A percentile compares a stretch with the other conserved stretches of the same genome.
phyloP scores from a whole-genome alignment of 2,888 invertebrate genomes.

The Stramonita haemastoma region DNA sequence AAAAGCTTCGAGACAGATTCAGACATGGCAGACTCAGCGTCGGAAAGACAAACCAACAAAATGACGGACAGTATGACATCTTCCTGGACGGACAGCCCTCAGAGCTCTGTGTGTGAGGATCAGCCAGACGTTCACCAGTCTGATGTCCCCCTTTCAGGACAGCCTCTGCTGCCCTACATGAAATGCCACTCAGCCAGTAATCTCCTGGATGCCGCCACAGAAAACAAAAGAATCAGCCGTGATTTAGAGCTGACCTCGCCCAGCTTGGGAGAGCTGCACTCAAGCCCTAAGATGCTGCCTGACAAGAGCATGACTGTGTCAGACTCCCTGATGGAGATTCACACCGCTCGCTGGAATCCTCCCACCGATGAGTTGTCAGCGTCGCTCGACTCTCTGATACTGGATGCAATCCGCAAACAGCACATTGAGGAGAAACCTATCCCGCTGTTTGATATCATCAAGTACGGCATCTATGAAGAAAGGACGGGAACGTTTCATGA shows the following conservation, averaged over 20 bases:
- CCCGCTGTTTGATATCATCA: slow-evolving; percentile 64
- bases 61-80: slow-evolving; percentile 24
- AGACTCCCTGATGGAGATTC: slow-evolving; percentile 36
- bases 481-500: slow-evolving; percentile 87
- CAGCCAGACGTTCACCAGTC: neutral
- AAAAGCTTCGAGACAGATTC: neutral
- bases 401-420: slow-evolving; percentile 56
- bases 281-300: neutral
- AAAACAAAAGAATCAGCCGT: slow-evolving; percentile 34
- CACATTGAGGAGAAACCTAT: slow-evolving; percentile 55
- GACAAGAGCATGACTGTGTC: slow-evolving; percentile 2
- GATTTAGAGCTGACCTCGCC: slow-evolving; percentile 34
- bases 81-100: slow-evolving; percentile 23
- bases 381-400: slow-evolving; percentile 64
- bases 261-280: slow-evolving; percentile 34
- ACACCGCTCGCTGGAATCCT: slow-evolving; percentile 47
- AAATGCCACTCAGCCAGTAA: slow-evolving; percentile 38
- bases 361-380: slow-evolving; percentile 63
- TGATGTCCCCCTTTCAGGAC: neutral
- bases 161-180: slow-evolving; percentile 34
- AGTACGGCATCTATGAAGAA: slow-evolving; percentile 73
- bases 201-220: slow-evolving; percentile 30
- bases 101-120: neutral
- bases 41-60: neutral
- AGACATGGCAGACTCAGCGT: neutral